Percentiles rank a stretch among this genome's conserved stretches.
These are phyloP conservation scores for Apistogramma diplotaenia DNA, from an alignment of 2,113 vertebrate species.

Conservation along the genomic window DNA sequence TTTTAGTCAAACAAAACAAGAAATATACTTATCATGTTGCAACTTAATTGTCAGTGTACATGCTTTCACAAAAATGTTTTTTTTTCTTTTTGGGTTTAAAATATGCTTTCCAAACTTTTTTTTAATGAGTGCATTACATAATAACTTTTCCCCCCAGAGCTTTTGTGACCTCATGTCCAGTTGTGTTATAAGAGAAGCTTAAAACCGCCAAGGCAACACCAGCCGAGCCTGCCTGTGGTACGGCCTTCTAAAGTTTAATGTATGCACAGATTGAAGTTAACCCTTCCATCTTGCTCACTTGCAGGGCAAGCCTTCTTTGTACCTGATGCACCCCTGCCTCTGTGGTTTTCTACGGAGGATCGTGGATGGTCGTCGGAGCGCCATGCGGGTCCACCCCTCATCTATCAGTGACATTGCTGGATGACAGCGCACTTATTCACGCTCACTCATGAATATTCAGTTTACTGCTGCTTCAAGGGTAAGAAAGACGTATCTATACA, in stretches of 20 bases:
- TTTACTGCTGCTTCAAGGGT: constrained; percentile 79
- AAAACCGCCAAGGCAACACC: constrained; percentile 34
- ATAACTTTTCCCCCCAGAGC: not conserved
- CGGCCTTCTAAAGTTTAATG: constrained; percentile 3
- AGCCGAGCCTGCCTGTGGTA: not conserved
- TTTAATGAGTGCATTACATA: too few species aligned
- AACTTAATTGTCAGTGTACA: too few species aligned
- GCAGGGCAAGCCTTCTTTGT: constrained; percentile 26
- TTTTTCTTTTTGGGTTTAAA: too few species aligned
- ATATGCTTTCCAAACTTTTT: too few species aligned
- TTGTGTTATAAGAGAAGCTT: not conserved
- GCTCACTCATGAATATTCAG: constrained; percentile 86
- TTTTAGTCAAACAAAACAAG: too few species aligned
- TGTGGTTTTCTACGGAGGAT: constrained; percentile 60
- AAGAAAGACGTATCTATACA: constrained; percentile 69
- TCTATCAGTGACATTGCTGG: constrained; percentile 86
- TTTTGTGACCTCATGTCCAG: not conserved
- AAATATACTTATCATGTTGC: too few species aligned
- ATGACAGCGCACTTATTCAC: constrained; percentile 90
- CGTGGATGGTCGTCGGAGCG: constrained; percentile 62
- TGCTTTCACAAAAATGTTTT: too few species aligned
- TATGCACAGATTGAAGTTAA: constrained; percentile 29
- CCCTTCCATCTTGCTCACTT: constrained; percentile 10
- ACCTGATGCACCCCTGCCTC: constrained; percentile 11
- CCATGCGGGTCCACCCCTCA: constrained; percentile 74